phyloP scores from a whole-genome alignment of 2,113 vertebrate genomes.

The Myiozetetes cayanensis region DNA sequence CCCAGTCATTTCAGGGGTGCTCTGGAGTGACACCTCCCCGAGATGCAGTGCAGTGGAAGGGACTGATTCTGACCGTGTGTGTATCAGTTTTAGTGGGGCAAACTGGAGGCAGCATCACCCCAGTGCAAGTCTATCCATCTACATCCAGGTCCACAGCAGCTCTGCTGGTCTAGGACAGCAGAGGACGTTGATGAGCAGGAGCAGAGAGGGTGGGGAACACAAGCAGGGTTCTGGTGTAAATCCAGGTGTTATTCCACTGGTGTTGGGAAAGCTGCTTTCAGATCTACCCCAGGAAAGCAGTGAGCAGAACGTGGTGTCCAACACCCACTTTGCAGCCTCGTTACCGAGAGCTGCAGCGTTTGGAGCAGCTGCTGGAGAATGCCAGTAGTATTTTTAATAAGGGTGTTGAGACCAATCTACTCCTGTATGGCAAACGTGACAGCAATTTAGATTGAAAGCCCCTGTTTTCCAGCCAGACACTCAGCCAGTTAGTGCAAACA shows the following conservation, averaged over 20 bases:
- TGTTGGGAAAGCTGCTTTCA: background rate
- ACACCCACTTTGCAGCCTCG: background rate
- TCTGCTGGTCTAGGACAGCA: background rate
- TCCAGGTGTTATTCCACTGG: background rate
- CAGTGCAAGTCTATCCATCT: background rate
- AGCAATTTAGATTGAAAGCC: slow-evolving; percentile 35
- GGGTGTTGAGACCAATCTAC: slow-evolving; percentile 45
- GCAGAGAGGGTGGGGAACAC: background rate
- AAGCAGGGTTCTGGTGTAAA: background rate
- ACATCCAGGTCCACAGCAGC: background rate
- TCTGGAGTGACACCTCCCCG: background rate
- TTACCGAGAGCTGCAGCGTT: background rate
- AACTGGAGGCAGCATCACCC: background rate
- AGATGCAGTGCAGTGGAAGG: fast-evolving
- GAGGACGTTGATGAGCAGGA: background rate
- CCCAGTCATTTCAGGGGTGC: background rate
- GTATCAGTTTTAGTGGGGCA: fast-evolving
- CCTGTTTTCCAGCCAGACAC: slow-evolving; percentile 40
- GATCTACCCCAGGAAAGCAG: background rate
- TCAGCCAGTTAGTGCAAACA: slow-evolving; percentile 56
- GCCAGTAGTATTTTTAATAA: slow-evolving; percentile 24
- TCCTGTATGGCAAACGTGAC: slow-evolving; percentile 38
- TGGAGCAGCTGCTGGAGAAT: background rate
- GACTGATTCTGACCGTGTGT: background rate
- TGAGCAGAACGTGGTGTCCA: background rate